Conservation (phyloP, 1,140 invertebrate species). For the Leucophenga varia region DNA sequence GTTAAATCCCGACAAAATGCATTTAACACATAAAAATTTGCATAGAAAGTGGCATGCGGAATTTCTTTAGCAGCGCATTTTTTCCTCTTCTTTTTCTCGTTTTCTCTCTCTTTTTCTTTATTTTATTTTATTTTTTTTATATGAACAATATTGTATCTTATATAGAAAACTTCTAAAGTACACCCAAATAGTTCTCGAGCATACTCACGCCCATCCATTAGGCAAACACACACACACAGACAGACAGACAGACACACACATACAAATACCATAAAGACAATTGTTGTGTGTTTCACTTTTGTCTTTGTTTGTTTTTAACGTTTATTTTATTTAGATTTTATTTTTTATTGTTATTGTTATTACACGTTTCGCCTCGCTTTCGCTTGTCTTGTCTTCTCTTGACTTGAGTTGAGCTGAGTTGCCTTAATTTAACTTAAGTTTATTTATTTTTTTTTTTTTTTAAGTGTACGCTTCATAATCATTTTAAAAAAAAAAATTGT, state of each 20-base stretch:
- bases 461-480: too few relatives aligned
- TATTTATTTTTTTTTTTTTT: too few relatives aligned
- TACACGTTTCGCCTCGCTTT: too few relatives aligned
- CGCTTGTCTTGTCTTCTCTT: too few relatives aligned
- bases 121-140: background rate
- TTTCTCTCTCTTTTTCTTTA: background rate
- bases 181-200: too few relatives aligned
- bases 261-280: background rate
- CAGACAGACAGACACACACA: background rate
- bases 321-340: conserved; percentile 30
- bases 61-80: conserved; percentile 9
- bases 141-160: too few relatives aligned
- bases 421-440: too few relatives aligned
- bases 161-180: too few relatives aligned
- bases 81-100: background rate
- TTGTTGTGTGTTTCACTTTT: conserved; percentile 4
- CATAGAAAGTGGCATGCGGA: conserved; percentile 51
- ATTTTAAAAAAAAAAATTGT: too few relatives aligned
- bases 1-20: conserved; percentile 55
- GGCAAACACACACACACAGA: conserved; percentile 9
- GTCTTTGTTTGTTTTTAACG: conserved; percentile 4
- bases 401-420: too few relatives aligned
- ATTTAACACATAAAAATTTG: conserved; percentile 55
- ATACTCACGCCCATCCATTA: too few relatives aligned
- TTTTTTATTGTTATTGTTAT: too few relatives aligned